Conservation (phyloP, 2,797 vertebrate species). For the Cryptoprocta ferox region DNA sequence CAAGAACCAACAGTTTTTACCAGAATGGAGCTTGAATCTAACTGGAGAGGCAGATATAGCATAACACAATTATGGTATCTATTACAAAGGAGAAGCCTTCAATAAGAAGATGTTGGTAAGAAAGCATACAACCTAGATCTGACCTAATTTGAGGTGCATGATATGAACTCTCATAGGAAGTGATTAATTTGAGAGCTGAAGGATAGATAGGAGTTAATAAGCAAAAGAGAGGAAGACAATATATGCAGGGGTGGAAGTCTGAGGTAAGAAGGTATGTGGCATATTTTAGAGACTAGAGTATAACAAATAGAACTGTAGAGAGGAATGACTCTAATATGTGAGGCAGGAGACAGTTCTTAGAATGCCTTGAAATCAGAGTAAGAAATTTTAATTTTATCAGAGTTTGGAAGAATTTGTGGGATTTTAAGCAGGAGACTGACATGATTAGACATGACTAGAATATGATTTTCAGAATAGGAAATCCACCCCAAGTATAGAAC, state of each 20-base stretch:
- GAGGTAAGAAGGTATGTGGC: neutral
- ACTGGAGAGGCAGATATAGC: neutral
- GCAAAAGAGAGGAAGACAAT: neutral
- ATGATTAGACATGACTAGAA: neutral
- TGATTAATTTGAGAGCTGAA: neutral
- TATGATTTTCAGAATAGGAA: neutral
- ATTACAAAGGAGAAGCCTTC: neutral
- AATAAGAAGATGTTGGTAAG: neutral
- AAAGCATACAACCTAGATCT: neutral
- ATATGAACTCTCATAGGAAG: neutral
- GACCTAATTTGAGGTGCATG: neutral
- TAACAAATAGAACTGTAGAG: neutral
- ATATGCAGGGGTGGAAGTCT: neutral
- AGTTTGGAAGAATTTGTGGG: neutral
- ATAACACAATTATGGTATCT: neutral
- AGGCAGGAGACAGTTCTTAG: neutral
- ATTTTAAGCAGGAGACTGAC: neutral
- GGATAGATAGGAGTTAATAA: neutral
- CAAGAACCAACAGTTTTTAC: neutral
- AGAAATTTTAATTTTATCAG: constrained; percentile 40
- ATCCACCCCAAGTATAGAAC: neutral
- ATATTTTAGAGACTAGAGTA: constrained; percentile 16
- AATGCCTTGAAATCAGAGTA: neutral
- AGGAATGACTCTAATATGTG: neutral
- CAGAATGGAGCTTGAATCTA: neutral